A percentile compares a stretch with the other conserved stretches of the same genome.
Evolutionary conservation across 1,140 invertebrate species (phyloP).

Genomic region (Trachymyrmex septentrionalis): DNA sequence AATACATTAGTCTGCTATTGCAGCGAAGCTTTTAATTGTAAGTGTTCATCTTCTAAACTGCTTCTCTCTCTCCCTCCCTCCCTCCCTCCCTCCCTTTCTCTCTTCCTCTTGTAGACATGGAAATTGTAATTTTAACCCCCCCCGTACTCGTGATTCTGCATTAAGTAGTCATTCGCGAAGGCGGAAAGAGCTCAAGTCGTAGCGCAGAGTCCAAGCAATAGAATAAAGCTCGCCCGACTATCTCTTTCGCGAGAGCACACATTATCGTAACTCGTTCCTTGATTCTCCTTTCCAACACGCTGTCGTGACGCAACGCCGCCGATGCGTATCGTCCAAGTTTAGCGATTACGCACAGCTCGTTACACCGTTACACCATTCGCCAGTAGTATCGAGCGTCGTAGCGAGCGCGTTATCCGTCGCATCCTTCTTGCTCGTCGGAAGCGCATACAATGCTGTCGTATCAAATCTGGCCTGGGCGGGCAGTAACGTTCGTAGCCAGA

Average conservation of each 20-base stretch:
- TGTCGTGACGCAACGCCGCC: not conserved
- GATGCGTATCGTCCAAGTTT: conserved; percentile 12
- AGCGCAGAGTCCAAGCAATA: not conserved
- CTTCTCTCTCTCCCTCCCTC: not conserved
- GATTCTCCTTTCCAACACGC: not conserved
- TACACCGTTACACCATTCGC: conserved; percentile 39
- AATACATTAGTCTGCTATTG: conserved; percentile 17
- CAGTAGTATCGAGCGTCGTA: not conserved
- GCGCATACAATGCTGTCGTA: conserved; percentile 51
- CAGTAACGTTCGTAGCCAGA: conserved; percentile 56
- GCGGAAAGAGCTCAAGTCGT: not conserved
- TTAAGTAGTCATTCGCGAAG: conserved; percentile 52
- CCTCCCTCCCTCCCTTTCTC: too few relatives aligned
- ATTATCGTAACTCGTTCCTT: conserved; percentile 4
- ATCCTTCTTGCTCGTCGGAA: conserved; percentile 63
- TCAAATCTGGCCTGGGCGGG: conserved; percentile 58
- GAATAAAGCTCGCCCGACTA: not conserved
- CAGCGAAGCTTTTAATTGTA: conserved; percentile 46
- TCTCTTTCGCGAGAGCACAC: not conserved
- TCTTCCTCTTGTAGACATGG: not conserved
- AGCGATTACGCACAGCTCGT: conserved; percentile 58
- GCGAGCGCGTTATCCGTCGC: conserved; percentile 47
- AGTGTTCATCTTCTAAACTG: conserved; percentile 47
- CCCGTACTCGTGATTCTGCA: conserved; percentile 38
- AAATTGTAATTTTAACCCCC: conserved; percentile 25